phyloP scores from a whole-genome alignment of 2,888 invertebrate species.

The Phortica okadai region DNA sequence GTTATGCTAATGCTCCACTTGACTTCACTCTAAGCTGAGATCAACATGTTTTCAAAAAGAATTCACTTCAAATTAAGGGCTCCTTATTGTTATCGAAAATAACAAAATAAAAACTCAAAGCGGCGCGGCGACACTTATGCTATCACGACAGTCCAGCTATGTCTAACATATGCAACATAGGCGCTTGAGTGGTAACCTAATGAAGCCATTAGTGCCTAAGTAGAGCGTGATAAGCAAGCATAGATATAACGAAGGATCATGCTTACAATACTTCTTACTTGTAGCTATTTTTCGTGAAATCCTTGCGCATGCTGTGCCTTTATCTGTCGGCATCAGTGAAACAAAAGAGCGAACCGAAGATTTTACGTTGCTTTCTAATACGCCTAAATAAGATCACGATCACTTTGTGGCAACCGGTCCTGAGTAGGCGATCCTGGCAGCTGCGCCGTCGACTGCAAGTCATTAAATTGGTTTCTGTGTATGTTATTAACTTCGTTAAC shows the following conservation, averaged over 20 bases:
- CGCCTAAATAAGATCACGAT: slow-evolving; percentile 69
- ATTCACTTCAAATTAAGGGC: not conserved
- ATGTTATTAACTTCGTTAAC: not conserved
- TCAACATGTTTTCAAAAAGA: not conserved
- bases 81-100: not conserved
- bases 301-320: slow-evolving; percentile 9
- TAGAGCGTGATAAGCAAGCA: slow-evolving; percentile 4
- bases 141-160: not conserved
- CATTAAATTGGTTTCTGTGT: slow-evolving; percentile 5
- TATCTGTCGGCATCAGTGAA: slow-evolving; percentile 7
- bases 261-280: not conserved
- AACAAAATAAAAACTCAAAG: not conserved
- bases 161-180: slow-evolving; percentile 8
- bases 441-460: slow-evolving; percentile 9
- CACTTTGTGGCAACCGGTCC: slow-evolving; percentile 16
- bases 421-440: slow-evolving; percentile 8
- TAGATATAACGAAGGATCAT: not conserved
- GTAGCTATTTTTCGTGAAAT: not conserved
- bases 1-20: slow-evolving; percentile 11
- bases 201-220: slow-evolving; percentile 11
- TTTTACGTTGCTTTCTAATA: slow-evolving; percentile 55
- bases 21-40: slow-evolving; percentile 8
- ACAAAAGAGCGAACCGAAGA: slow-evolving; percentile 9
- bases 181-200: not conserved
- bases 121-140: not conserved